Evolutionary conservation across 2,797 vertebrate species (phyloP), one percentile per base, ranked within the genome.

Genomic region (Artibeus lituratus): DNA sequence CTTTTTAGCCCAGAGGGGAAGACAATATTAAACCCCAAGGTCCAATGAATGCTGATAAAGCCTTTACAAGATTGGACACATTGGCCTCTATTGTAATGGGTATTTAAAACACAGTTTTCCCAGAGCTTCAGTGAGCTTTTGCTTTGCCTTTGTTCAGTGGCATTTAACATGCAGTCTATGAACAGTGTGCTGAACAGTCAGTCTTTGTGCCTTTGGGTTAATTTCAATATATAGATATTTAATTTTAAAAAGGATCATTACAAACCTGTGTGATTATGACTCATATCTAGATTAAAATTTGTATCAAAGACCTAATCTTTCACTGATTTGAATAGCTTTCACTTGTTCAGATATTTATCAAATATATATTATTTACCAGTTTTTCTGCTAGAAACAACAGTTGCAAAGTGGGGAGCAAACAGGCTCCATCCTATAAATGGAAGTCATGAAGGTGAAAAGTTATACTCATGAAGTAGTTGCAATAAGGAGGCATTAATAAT

Each of bases 181-280:
- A 95, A 86, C 10, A 74, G 80, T 69, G 72, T 12, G 7, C 32
- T 90, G 67, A 91, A 74, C 37, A 94, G 37, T 92, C 47, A 51
- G 65, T 62, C 62, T 95, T 70, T 78, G 16, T 87, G 32, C 57
- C 39, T 94, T 92, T 78, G 12, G 57, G 24, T 32, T 95, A 70
- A 86, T 72, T 90, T 95, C 47, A 94, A 69, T 86, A 83, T 85
- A 90, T 42, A 94, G 67, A 92, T 95, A 90, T 94, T 80, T 72
- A 96, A 88, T 90, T 95, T 87, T 73, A 7, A 22, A 69, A 62
- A 74, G 73, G 53, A 42, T 82, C 16, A 35, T 81, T 70, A 53
- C 81, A 80, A 87, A 94, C n/a, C 37, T 73, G 7, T 81, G 76
- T 93, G 67, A 44, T 87, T 91, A 47, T 85, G 93, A 77, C 70